These are phyloP conservation scores for Mamestra brassicae DNA, from an alignment of 2,888 invertebrate genomes.

Conservation along the genomic window DNA sequence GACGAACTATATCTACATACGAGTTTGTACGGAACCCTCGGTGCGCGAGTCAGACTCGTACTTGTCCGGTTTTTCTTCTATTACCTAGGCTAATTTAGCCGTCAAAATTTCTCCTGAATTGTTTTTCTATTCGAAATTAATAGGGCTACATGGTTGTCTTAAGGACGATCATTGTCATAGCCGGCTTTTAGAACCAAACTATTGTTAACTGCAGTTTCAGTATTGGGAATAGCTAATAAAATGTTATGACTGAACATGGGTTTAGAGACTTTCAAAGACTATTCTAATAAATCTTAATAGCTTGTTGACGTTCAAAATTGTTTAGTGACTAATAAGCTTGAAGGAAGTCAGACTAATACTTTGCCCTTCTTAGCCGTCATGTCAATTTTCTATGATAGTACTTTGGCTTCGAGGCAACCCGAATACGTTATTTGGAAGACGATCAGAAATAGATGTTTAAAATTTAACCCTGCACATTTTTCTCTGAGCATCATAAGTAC, in stretches of 20 bases:
- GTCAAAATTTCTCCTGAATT: no score
- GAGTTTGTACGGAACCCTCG: no score
- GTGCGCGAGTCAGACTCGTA: no score
- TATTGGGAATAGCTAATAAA: conserved; percentile 24
- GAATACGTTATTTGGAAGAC: neutral
- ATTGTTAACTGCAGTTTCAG: conserved; percentile 16
- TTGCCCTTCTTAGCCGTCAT: neutral
- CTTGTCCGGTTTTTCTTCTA: no score
- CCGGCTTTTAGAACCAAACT: neutral
- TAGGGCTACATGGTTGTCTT: neutral
- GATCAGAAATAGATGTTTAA: neutral
- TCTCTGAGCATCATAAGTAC: neutral
- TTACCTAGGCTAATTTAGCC: neutral
- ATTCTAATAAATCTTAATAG: conserved; percentile 18
- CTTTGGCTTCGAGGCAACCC: neutral
- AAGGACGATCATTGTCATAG: neutral
- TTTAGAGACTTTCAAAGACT: neutral
- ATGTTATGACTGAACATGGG: conserved; percentile 13
- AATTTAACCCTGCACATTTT: neutral
- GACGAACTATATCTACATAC: no score
- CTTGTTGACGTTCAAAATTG: conserved; percentile 5
- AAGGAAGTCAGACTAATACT: neutral
- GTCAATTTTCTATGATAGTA: neutral
- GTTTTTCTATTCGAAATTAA: neutral
- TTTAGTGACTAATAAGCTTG: neutral